Base-by-base conservation (phyloP, 1,140 invertebrate genomes). In the Sitodiplosis mosellana region DNA sequence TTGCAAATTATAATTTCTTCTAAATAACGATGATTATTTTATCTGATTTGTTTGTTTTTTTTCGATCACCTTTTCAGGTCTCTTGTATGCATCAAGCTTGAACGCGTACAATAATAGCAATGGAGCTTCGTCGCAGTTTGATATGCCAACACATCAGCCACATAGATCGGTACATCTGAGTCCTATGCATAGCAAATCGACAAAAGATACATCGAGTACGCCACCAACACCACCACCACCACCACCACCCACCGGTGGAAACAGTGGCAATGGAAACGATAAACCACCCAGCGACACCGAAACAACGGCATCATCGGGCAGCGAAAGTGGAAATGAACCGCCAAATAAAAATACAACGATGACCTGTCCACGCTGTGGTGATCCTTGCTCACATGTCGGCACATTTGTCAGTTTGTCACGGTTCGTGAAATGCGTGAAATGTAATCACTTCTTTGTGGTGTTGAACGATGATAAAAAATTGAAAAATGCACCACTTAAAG, bases 381-480 rank as follows among this genome's bases (percentile, higher is more conserved):
- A 92, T 69, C 85, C 89, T 46, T 94, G 90, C 67, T 91, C 87
- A 12, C 88, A 94, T 68, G 89, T 95, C 46, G 91, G 94, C 69
- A 93, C 90, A 7, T 93, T 95, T 73, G 88, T 95, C 54, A 92
- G 89, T 80, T 89, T 87, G 38, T 89, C 88, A 15, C 76, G 90
- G 54, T 97, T 96, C 69, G 91, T 96, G 5, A 96, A 94, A 68
- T 97, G 93, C 69, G 90, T 94, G 59, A 96, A 95, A 65, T 97
- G 93, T 63, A 87, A 93, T 66, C 90, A 95, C 66, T 95, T 96
- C 69, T 96, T 95, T 64, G 88, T 95, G n/a, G 88, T 96, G 12
- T 70, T 95, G 38, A 92, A 87, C 50, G 89, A 95, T 59, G 78
- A 84, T 40, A 84, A 80, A 66, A 81, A 72, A 53, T 66, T 82